Percentiles rank a stretch among this genome's conserved stretches.
Conservation (phyloP, 2,888 invertebrate genomes). For the Octonoba sinensis region DNA sequence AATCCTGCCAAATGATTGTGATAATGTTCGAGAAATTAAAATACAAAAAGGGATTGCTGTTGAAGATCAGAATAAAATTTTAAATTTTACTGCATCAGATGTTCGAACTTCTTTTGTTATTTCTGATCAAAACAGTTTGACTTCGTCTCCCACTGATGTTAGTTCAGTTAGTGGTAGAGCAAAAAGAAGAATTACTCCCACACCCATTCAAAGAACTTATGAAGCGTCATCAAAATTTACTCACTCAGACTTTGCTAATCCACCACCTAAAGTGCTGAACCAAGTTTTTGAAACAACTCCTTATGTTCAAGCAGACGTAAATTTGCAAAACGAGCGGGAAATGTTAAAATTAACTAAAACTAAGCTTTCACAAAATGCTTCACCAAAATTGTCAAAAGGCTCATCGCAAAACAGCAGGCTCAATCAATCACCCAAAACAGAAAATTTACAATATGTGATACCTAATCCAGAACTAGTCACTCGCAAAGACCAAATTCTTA, state of each 20-base stretch:
- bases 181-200: slow-evolving; percentile 49
- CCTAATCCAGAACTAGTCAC: slow-evolving; percentile 71
- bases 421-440: neutral
- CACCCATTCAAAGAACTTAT: slow-evolving; percentile 23
- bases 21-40: neutral
- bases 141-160: neutral
- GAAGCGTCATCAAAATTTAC: slow-evolving; percentile 26
- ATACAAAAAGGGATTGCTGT: neutral
- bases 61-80: neutral
- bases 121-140: neutral
- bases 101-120: neutral
- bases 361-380: neutral
- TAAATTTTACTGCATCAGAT: neutral
- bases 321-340: slow-evolving; percentile 44
- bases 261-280: slow-evolving; percentile 16
- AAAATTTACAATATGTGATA: slow-evolving; percentile 2
- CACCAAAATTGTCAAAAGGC: no score
- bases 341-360: slow-evolving; percentile 34
- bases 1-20: neutral
- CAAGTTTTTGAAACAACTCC: slow-evolving; percentile 18
- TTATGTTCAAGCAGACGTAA: neutral
- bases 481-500: slow-evolving; percentile 74
- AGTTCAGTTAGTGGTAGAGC: slow-evolving; percentile 20
- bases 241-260: slow-evolving; percentile 12
- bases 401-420: no score